Evolutionary conservation across 2,888 invertebrate genomes (phyloP).

Genomic region (Platycheirus albimanus): DNA sequence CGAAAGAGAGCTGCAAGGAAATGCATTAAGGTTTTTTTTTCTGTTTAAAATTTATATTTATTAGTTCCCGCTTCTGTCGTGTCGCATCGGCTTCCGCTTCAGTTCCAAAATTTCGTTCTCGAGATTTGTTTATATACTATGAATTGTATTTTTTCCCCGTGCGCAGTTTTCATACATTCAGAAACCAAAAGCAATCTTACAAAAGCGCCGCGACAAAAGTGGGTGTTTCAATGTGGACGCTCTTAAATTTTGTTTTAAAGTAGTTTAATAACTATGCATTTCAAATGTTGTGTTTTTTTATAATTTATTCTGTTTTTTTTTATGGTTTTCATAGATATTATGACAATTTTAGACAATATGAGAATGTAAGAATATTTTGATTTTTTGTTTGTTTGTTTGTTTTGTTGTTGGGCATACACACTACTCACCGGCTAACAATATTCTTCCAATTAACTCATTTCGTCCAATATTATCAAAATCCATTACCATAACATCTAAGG

Average conservation of each 20-base stretch:
- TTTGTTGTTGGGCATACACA: constrained; percentile 24
- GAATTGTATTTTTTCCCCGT: too few species aligned
- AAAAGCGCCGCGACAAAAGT: constrained; percentile 57
- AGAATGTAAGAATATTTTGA: constrained; percentile 75
- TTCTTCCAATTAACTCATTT: constrained; percentile 95
- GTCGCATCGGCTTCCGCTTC: constrained; percentile 24
- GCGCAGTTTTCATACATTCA: neutral
- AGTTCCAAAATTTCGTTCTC: neutral
- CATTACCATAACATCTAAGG: constrained; percentile 97
- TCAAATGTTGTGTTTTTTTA: constrained; percentile 18
- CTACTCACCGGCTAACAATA: constrained; percentile 91
- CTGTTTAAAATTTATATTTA: constrained; percentile 4
- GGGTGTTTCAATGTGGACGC: constrained; percentile 74
- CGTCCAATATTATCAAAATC: constrained; percentile 98
- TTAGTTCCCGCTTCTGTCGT: constrained; percentile 56
- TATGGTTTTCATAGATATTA: constrained; percentile 76
- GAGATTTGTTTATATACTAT: too few species aligned
- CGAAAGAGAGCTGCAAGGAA: neutral
- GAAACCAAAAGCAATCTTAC: constrained; percentile 32
- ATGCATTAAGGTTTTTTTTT: constrained; percentile 15
- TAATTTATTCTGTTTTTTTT: constrained; percentile 35
- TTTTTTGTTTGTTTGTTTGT: constrained; percentile 38
- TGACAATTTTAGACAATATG: constrained; percentile 77
- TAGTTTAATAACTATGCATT: constrained; percentile 25
- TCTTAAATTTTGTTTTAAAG: constrained; percentile 41